Percentiles rank a stretch among this genome's conserved stretches.
These are phyloP conservation scores for Coregonus sp. DNA, from an alignment of 2,797 vertebrate species.

Conservation along the genomic window DNA sequence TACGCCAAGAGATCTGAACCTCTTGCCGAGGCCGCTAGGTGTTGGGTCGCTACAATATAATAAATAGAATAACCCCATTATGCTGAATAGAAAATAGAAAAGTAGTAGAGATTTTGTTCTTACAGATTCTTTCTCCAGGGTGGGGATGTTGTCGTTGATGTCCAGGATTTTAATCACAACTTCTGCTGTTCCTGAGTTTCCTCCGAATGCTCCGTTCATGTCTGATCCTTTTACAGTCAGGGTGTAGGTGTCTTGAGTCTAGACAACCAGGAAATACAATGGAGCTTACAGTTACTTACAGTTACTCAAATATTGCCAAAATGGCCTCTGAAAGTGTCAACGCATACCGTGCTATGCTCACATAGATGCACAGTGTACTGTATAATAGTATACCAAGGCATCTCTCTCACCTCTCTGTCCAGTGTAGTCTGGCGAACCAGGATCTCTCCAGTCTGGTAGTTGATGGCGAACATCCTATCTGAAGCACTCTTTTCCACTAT, in stretches of 20 bases:
- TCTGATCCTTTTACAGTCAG: conserved; percentile 81
- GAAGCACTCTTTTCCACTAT: conserved; percentile 72
- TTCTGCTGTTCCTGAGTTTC: conserved; percentile 66
- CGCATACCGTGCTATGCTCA: not conserved
- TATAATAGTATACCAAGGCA: not conserved
- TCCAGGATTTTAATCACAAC: conserved; percentile 82
- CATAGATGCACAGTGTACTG: not conserved
- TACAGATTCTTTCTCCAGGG: conserved; percentile 72
- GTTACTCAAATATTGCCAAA: not conserved
- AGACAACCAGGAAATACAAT: conserved; percentile 31
- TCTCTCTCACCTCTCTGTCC: conserved; percentile 88
- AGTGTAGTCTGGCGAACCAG: conserved; percentile 71
- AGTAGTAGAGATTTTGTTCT: conserved; percentile 2
- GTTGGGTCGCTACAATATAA: too few relatives aligned
- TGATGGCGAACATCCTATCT: conserved; percentile 74
- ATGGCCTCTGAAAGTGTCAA: not conserved
- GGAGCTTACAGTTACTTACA: not conserved
- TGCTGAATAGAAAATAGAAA: not conserved
- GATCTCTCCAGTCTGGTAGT: conserved; percentile 77
- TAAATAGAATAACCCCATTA: not conserved
- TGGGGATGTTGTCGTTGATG: conserved; percentile 92
- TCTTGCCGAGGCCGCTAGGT: too few relatives aligned
- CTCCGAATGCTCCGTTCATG: conserved; percentile 55
- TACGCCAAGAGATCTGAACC: too few relatives aligned
- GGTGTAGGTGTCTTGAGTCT: conserved; percentile 76